phyloP scores from a whole-genome alignment of 30 jellyfish, hydroid and myxozoan species.

The Turritopsis rubra region DNA sequence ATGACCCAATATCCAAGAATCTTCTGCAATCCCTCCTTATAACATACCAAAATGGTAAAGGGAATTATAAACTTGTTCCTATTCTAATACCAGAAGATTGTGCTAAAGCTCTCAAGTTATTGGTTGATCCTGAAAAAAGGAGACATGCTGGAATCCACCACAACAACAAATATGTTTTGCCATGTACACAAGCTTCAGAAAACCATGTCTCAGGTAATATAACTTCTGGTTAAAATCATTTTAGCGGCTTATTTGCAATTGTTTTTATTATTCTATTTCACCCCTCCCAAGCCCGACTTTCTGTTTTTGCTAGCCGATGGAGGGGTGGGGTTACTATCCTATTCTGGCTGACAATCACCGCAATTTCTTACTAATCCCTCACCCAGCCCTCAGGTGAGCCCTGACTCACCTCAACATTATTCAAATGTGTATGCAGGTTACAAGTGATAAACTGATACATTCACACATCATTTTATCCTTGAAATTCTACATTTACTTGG shows the following conservation, averaged over 20 bases:
- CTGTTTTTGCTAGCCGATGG: no score
- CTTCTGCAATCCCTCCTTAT: neutral
- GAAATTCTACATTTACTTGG: neutral
- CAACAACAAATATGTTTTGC: neutral
- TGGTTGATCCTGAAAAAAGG: neutral
- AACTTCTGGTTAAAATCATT: neutral
- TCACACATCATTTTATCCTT: neutral
- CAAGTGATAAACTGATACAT: no score
- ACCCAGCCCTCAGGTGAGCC: no score
- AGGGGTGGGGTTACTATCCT: no score
- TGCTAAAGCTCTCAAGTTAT: neutral
- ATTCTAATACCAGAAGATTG: neutral
- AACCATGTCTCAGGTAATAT: neutral
- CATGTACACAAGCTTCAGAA: neutral
- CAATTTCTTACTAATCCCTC: no score
- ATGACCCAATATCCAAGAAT: neutral
- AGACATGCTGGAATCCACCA: neutral
- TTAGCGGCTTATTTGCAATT: no score
- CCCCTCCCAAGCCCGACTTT: no score
- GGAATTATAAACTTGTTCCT: neutral
- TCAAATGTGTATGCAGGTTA: no score
- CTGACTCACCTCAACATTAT: no score
- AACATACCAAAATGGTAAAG: neutral
- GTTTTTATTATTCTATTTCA: no score
- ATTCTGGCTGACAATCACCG: no score